Conservation (phyloP, 1,140 invertebrate genomes). For the Aphaenogaster ashmeadi region DNA sequence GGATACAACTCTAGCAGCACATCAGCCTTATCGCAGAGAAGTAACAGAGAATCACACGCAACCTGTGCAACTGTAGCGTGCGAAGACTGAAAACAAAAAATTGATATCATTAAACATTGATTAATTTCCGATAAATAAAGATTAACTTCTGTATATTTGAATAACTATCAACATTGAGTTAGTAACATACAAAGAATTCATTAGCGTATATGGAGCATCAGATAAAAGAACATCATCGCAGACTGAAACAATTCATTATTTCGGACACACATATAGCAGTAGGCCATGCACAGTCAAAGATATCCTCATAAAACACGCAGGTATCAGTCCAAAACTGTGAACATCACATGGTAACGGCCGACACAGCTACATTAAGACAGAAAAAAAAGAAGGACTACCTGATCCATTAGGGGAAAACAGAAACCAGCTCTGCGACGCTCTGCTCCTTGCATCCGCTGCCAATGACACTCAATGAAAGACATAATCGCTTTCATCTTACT, state of each 20-base stretch:
- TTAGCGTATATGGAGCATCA: constrained; percentile 32
- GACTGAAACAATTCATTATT: constrained; percentile 57
- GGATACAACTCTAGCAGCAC: constrained; percentile 92
- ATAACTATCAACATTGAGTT: constrained; percentile 62
- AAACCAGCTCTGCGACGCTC: constrained; percentile 81
- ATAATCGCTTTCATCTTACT: constrained; percentile 74
- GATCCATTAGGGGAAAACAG: constrained; percentile 78
- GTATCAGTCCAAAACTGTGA: constrained; percentile 67
- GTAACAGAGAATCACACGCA: constrained; percentile 94
- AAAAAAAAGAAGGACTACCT: constrained; percentile 77
- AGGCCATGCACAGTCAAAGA: constrained; percentile 65
- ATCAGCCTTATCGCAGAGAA: constrained; percentile 94
- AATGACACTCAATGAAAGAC: constrained; percentile 78
- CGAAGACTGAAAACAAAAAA: constrained; percentile 90
- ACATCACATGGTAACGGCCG: constrained; percentile 62
- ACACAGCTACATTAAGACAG: constrained; percentile 65
- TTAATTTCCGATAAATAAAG: not conserved
- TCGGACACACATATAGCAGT: constrained; percentile 36
- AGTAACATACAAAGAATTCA: constrained; percentile 60
- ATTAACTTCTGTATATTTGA: constrained; percentile 21
- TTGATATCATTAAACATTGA: constrained; percentile 20
- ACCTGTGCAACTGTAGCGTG: constrained; percentile 95
- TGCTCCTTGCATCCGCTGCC: constrained; percentile 75
- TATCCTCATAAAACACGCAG: constrained; percentile 59
- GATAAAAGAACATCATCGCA: constrained; percentile 23